Base-by-base conservation (phyloP, 1,140 invertebrate genomes). In the Pseudomyrmex sp. region DNA sequence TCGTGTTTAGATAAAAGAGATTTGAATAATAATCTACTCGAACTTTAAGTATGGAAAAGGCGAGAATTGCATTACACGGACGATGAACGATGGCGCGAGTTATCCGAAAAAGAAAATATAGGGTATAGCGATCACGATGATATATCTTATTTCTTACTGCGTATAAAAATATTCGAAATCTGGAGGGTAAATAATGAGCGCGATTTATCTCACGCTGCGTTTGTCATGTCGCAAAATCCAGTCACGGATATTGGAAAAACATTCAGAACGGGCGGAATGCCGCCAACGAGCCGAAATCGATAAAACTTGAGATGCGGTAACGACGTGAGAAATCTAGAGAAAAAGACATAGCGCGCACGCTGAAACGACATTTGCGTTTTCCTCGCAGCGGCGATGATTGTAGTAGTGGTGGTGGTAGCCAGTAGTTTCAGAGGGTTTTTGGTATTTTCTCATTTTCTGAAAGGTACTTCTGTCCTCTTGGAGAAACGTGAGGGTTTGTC, bases 381-480 rank as follows among this genome's bases (percentile, higher is more conserved):
- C 46, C 50, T 15, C 7, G 35, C 15, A 44, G 18, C 20, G 35
- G 5, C 35, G 35, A 35, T 35, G 35, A 7, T 35, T 35, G 35
- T 35, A 7, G 35, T 35, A 1, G 44, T 65, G 35, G 48, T 26
- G 23, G 46, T 35, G 69, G 13, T 10, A 35, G 56, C 15, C 59
- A 12, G 3, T 35, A 82, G 69, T 63, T 82, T 82, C 5, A 20
- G 23, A 35, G 2, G 61, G 35, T 66, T 83, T 83, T 83, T 75
- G 26, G 44, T 75, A 54, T 77, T 72, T 83, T 68, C 82, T 52
- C 66, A 69, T 85, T 76, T 65, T 26, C 54, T 63, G 18, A 70
- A 72, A 88, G 66, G 56, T 66, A 87, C 87, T 88, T 88, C 54
- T 82, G 52, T 68, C 44, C 75, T 87, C 85, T 82, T 73, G 66